Conservation (phyloP, 2,888 invertebrate species). For the Calephelis perditalis region DNA sequence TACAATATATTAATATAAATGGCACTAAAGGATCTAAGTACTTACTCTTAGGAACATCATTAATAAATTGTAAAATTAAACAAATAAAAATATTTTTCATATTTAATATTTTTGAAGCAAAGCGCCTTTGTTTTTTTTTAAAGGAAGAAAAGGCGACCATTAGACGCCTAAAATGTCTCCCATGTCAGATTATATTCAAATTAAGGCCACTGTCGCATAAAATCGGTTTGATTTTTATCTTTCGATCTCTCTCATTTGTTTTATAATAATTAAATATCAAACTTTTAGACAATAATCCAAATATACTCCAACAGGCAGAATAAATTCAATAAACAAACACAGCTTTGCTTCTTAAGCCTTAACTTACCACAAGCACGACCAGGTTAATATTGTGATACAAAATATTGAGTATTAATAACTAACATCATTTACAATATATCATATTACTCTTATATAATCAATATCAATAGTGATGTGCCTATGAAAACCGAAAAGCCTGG, state of each 20-base stretch:
- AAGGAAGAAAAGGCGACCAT: conserved; percentile 20
- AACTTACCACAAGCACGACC: conserved; percentile 11
- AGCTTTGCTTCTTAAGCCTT: conserved; percentile 10
- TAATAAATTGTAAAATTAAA: conserved; percentile 44
- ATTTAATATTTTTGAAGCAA: conserved; percentile 41
- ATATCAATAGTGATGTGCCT: too few relatives aligned
- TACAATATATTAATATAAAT: conserved; percentile 48
- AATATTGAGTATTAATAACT: conserved; percentile 17
- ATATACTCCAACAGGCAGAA: neutral
- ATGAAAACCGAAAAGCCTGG: too few relatives aligned
- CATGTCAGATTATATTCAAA: neutral
- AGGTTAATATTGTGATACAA: conserved; percentile 13
- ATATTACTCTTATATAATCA: neutral
- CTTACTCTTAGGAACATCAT: conserved; percentile 55
- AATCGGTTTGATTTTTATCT: too few relatives aligned
- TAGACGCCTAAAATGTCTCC: neutral
- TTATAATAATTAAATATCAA: too few relatives aligned
- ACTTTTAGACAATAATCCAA: too few relatives aligned
- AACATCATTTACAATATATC: conserved; percentile 12
- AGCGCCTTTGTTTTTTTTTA: conserved; percentile 39
- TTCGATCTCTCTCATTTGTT: too few relatives aligned
- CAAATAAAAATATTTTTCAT: conserved; percentile 55
- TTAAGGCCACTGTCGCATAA: neutral
- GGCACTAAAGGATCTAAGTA: conserved; percentile 63
- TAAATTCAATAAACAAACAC: neutral